Percentiles rank a stretch among this genome's conserved stretches.
These are phyloP conservation scores for Thelaira solivaga DNA, from an alignment of 2,888 invertebrate species.

Conservation along the genomic window DNA sequence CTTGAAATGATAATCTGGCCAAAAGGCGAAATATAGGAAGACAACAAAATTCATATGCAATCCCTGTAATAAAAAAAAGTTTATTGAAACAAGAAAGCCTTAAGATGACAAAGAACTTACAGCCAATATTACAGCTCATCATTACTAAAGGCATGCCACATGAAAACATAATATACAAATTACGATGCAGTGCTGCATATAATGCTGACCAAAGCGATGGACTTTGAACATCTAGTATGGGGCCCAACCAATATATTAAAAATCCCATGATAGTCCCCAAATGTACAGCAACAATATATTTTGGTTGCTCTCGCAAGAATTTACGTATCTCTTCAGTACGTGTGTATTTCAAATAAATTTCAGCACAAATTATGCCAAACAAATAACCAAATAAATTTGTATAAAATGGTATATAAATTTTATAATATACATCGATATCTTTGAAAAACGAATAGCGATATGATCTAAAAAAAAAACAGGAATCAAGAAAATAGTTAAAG, in stretches of 20 bases:
- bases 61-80: constrained; percentile 44
- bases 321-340: constrained; percentile 26
- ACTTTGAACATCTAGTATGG: constrained; percentile 71
- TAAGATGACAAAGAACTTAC: constrained; percentile 68
- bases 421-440: constrained; percentile 68
- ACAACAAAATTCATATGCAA: constrained; percentile 60
- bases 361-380: constrained; percentile 69
- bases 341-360: constrained; percentile 66
- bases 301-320: constrained; percentile 58
- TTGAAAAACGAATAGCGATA: constrained; percentile 73
- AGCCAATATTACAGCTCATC: constrained; percentile 72
- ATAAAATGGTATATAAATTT: constrained; percentile 71
- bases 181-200: constrained; percentile 76
- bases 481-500: too few relatives aligned
- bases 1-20: constrained; percentile 72
- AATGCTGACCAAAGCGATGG: constrained; percentile 75
- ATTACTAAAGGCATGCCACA: constrained; percentile 69
- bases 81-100: neutral
- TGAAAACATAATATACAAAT: constrained; percentile 73
- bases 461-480: constrained; percentile 63
- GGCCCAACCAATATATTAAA: constrained; percentile 68
- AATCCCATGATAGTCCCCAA: constrained; percentile 63
- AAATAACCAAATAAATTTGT: constrained; percentile 73
- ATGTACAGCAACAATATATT: constrained; percentile 62
- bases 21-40: constrained; percentile 67